Evolutionary conservation across 1,140 invertebrate species (phyloP).

Genomic region (Geopemphigus sp.): DNA sequence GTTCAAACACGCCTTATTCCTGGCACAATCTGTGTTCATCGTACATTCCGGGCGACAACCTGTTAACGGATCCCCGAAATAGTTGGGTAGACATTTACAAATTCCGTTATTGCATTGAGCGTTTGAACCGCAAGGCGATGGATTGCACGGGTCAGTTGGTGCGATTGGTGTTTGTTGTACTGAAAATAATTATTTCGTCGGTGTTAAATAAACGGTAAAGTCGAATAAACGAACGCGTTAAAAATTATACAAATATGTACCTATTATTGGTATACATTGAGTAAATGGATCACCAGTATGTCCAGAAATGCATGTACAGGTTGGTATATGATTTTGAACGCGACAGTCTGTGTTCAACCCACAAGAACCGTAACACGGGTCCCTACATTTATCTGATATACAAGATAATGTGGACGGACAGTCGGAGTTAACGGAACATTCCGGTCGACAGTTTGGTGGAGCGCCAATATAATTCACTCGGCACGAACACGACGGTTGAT

Average conservation of each 20-base stretch:
- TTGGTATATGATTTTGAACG: conserved; percentile 74
- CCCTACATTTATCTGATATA: conserved; percentile 65
- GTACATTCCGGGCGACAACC: conserved; percentile 79
- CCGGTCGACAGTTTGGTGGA: conserved; percentile 62
- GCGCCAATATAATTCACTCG: conserved; percentile 60
- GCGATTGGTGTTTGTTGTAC: conserved; percentile 22
- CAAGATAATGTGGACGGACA: conserved; percentile 61
- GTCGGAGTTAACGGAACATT: conserved; percentile 61
- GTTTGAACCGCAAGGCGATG: conserved; percentile 75
- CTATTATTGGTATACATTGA: conserved; percentile 55
- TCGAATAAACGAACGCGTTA: neutral
- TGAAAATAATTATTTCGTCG: conserved; percentile 28
- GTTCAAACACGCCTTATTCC: conserved; percentile 72
- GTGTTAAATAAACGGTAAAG: neutral
- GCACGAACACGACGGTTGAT: conserved; percentile 63
- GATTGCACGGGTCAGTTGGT: conserved; percentile 68
- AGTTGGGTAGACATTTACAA: conserved; percentile 73
- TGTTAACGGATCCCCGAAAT: conserved; percentile 68
- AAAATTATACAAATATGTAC: conserved; percentile 48
- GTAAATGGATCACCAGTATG: conserved; percentile 66
- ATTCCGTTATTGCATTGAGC: conserved; percentile 69
- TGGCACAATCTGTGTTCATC: conserved; percentile 76
- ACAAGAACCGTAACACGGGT: conserved; percentile 70
- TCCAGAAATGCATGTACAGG: conserved; percentile 66
- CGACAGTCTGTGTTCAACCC: conserved; percentile 68